Conservation (phyloP, 1,140 invertebrate species). For the Lysiphlebus fabarum region DNA sequence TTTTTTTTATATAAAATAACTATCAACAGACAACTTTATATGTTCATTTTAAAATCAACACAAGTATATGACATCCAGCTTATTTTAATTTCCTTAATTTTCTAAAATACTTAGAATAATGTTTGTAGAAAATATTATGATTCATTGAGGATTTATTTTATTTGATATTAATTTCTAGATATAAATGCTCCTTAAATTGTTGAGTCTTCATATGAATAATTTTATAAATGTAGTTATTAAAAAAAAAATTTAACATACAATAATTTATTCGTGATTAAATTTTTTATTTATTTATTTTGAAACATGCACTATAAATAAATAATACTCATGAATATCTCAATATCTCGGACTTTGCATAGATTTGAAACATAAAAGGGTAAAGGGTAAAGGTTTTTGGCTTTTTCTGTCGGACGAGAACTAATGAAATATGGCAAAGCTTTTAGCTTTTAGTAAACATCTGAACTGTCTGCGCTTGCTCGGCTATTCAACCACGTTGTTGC, state of each 20-base stretch:
- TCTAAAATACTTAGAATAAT: neutral
- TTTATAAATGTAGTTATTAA: neutral
- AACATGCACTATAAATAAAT: conserved; percentile 1
- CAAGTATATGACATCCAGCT: conserved; percentile 38
- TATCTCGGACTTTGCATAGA: conserved; percentile 13
- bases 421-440: conserved; percentile 54
- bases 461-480: conserved; percentile 30
- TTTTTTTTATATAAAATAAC: conserved; percentile 26
- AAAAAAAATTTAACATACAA: too few species aligned
- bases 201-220: neutral
- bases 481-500: conserved; percentile 21
- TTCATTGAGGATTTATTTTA: conserved; percentile 1
- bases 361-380: too few species aligned
- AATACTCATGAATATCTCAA: neutral
- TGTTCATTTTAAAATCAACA: conserved; percentile 36
- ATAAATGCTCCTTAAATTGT: neutral
- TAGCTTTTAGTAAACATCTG: conserved; percentile 52
- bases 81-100: conserved; percentile 6
- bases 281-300: neutral
- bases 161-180: neutral
- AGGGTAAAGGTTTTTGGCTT: neutral
- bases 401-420: conserved; percentile 38
- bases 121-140: neutral
- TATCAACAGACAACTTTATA: conserved; percentile 29
- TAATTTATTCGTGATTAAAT: conserved; percentile 2